Base-by-base conservation (phyloP, 2,797 vertebrate species). In the Loris lydekkerianus region DNA sequence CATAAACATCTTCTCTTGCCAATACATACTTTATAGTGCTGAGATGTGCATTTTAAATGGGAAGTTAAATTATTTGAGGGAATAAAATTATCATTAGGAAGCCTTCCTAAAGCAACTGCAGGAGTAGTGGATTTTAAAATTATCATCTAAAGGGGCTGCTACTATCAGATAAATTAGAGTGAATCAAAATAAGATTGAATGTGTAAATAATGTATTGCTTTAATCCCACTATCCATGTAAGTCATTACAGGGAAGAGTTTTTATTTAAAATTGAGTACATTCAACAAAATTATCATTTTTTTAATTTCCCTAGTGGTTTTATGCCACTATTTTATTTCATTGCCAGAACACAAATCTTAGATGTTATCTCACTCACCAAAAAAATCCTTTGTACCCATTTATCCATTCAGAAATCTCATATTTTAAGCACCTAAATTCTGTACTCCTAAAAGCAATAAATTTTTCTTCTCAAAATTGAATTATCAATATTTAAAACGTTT, bases 31-130 rank as follows among this genome's bases (percentile, higher is more conserved):
- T 93, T 25, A 49, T 1, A 8, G 0, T 93, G 94, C 83, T 81
- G 70, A 97, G 58, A 97, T 82, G 46, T 88, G 46, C 72, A 92
- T 20, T 58, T 46, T 34, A 97, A 93, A 89, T 89, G 34, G 17
- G 96, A 97, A 97, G 86, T 96, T 88, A 97, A 98, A 97, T 65
- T 10, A 98, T 93, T 84, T 88, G n/a, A 95, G 63, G 76, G 96
- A 97, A 94, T 97, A 98, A 97, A 98, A 94, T 96, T 1, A 94
- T 95, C 75, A 97, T 96, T 96, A 94, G 84, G 82, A 97, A 96
- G 89, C 27, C 90, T 97, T 97, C 93, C 94, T 96, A 94, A 95
- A 97, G 86, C 78, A 98, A 97, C 96, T 97, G 97, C 85, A 10
- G 67, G 72, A 97, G 86, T 20, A 97, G 77, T 17, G 61, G 94